These are phyloP conservation scores for Bos javanicus DNA, from an alignment of 2,113 vertebrate genomes.

Conservation along the genomic window DNA sequence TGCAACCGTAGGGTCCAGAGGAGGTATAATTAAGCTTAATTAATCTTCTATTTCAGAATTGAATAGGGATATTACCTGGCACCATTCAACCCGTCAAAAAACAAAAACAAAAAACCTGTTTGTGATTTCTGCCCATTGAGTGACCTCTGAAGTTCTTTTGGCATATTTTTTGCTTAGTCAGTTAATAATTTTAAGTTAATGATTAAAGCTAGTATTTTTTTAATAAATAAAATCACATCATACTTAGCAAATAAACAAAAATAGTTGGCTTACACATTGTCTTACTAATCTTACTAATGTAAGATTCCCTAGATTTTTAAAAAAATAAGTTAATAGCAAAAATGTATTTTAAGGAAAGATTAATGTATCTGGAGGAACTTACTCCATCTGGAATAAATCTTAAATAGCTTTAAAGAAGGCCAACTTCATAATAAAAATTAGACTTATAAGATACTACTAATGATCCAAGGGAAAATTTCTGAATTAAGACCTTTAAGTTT, in stretches of 20 bases:
- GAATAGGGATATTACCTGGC: neutral
- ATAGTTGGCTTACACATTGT: neutral
- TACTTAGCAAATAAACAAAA: neutral
- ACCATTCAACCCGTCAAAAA: neutral
- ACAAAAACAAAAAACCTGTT: neutral
- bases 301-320: neutral
- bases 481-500: slow-evolving; percentile 18
- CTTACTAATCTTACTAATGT: neutral
- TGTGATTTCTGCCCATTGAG: neutral
- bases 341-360: slow-evolving; percentile 28
- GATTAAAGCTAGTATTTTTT: neutral
- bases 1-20: neutral
- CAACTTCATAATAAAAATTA: slow-evolving; percentile 13
- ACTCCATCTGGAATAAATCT: neutral
- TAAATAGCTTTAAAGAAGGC: slow-evolving; percentile 16
- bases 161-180: neutral
- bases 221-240: neutral
- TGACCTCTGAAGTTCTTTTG: neutral
- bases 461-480: neutral
- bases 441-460: neutral
- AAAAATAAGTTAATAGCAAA: neutral
- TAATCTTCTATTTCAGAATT: neutral
- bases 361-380: neutral
- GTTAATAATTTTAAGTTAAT: slow-evolving; percentile 1
- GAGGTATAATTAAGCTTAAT: neutral